These are phyloP conservation scores for Silurus asotus DNA, from an alignment of 2,113 vertebrate genomes.

Conservation along the genomic window DNA sequence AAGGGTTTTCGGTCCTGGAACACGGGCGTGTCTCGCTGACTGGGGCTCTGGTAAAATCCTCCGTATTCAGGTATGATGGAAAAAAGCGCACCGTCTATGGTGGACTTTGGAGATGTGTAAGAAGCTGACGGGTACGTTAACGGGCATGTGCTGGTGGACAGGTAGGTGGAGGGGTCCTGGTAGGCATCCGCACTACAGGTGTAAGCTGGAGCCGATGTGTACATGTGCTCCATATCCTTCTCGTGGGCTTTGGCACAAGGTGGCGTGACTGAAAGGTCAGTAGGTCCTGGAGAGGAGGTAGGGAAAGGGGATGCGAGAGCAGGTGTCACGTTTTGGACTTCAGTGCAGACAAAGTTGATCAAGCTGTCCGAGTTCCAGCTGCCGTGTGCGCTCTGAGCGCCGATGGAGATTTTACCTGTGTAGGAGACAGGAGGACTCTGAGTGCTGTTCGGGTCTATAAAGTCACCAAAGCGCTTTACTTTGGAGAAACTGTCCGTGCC, in stretches of 20 bases:
- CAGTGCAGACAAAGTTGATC: slow-evolving; percentile 84
- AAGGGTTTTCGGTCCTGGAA: slow-evolving; percentile 85
- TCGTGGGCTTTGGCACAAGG: slow-evolving; percentile 80
- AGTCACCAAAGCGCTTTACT: slow-evolving; percentile 69
- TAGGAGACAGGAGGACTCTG: slow-evolving; percentile 84
- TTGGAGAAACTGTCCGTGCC: slow-evolving; percentile 73
- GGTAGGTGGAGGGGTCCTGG: slow-evolving; percentile 80
- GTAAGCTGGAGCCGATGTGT: slow-evolving; percentile 81
- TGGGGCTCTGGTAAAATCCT: slow-evolving; percentile 83
- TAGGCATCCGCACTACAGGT: slow-evolving; percentile 84
- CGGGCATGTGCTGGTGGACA: slow-evolving; percentile 76
- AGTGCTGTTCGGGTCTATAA: slow-evolving; percentile 62
- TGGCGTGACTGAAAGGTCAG: slow-evolving; percentile 68
- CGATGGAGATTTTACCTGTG: slow-evolving; percentile 87
- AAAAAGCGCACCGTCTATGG: slow-evolving; percentile 78
- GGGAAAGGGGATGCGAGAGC: slow-evolving; percentile 65
- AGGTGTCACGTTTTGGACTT: slow-evolving; percentile 75
- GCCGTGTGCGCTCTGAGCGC: slow-evolving; percentile 75
- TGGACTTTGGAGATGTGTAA: slow-evolving; percentile 81
- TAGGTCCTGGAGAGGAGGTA: slow-evolving; percentile 66
- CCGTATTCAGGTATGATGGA: slow-evolving; percentile 86
- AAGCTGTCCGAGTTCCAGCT: slow-evolving; percentile 82
- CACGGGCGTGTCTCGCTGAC: slow-evolving; percentile 80
- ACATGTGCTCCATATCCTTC: slow-evolving; percentile 85
- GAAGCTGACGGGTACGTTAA: slow-evolving; percentile 79